phyloP scores from a whole-genome alignment of 2,888 invertebrate genomes.

The Adineta ricciae region DNA sequence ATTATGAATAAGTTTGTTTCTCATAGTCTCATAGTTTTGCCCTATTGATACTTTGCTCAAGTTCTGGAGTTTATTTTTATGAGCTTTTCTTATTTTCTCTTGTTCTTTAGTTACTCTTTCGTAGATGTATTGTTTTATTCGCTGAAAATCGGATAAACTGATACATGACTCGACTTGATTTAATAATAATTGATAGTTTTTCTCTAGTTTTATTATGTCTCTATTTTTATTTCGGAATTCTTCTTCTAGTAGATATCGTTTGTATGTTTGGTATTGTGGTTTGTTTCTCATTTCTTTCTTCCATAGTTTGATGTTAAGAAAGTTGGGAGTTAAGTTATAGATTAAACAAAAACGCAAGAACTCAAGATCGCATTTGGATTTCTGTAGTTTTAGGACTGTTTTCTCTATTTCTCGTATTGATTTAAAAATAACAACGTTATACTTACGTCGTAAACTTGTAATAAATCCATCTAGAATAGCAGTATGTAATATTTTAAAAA shows the following conservation, averaged over 20 bases:
- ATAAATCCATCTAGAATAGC: not conserved
- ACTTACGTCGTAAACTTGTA: not conserved
- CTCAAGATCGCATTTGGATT: not conserved
- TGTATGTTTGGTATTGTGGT: not conserved
- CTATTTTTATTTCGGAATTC: not conserved
- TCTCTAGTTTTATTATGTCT: not conserved
- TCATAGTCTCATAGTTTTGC: not conserved
- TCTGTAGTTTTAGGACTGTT: not conserved
- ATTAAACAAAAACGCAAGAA: not conserved
- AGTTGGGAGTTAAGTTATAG: not conserved
- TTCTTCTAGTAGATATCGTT: not conserved
- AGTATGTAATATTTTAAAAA: not conserved
- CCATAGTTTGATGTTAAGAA: not conserved
- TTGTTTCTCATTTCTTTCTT: not conserved
- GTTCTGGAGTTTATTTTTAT: not conserved
- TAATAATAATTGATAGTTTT: not conserved
- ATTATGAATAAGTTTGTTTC: not conserved
- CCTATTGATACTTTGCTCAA: not conserved
- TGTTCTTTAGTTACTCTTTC: not conserved
- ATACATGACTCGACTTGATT: not conserved
- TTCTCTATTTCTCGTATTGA: not conserved
- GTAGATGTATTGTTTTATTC: not conserved
- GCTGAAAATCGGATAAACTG: not conserved
- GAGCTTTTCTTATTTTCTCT: not conserved
- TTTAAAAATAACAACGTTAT: not conserved